These are phyloP conservation scores for Morphnarchus princeps DNA, from an alignment of 2,113 vertebrate species.

Conservation along the genomic window DNA sequence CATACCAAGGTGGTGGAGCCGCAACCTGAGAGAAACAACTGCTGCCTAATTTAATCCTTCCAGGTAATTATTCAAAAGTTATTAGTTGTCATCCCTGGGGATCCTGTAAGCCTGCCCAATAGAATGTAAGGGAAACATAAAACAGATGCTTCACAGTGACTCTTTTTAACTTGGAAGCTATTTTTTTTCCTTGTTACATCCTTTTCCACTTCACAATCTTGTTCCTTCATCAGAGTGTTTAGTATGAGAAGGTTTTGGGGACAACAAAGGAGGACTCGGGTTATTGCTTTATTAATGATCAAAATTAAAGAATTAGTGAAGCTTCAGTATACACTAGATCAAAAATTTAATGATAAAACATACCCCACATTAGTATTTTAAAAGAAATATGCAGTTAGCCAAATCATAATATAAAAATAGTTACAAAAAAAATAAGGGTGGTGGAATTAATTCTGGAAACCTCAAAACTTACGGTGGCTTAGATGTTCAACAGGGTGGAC, in stretches of 20 bases:
- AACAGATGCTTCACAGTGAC: background rate
- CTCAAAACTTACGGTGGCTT: background rate
- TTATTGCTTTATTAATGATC: background rate
- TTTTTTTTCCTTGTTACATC: rapidly evolving
- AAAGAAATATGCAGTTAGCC: background rate
- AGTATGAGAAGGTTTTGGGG: background rate
- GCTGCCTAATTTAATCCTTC: background rate
- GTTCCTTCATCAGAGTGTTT: background rate
- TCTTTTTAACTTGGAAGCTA: background rate
- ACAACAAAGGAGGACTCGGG: background rate
- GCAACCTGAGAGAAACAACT: background rate
- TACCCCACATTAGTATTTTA: background rate
- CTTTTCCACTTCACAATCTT: background rate
- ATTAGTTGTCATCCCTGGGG: background rate
- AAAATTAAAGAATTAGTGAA: background rate
- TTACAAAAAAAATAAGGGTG: background rate
- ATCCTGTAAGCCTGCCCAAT: background rate
- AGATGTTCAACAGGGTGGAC: background rate
- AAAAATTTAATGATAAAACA: background rate
- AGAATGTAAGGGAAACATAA: background rate
- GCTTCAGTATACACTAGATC: background rate
- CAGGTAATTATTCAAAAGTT: background rate
- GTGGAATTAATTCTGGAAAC: background rate
- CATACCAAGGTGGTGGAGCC: background rate
- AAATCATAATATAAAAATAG: background rate